Evolutionary conservation across 92 coral and sea anemone species (phyloP).

Genomic region (Palythoa grandiflora): DNA sequence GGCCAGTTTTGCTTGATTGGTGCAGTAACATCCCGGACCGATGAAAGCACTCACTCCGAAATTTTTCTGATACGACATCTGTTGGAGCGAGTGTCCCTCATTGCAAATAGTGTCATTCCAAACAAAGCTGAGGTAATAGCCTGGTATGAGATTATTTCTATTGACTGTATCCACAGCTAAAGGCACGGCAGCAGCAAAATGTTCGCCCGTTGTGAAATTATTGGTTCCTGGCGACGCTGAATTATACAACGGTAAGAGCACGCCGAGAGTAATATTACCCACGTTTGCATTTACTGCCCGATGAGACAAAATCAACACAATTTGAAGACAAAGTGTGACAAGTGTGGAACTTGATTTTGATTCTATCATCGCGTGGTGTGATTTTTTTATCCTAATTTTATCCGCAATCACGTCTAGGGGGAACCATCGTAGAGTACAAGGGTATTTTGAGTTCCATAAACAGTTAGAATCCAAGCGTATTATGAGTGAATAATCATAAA

Average conservation of each 20-base stretch:
- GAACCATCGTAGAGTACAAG: slow-evolving; percentile 4
- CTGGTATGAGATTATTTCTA: slow-evolving; percentile 51
- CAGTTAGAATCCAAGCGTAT: not conserved
- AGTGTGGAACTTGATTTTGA: not conserved
- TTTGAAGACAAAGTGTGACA: slow-evolving; percentile 30
- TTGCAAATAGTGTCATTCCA: slow-evolving; percentile 51
- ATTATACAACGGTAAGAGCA: slow-evolving; percentile 32
- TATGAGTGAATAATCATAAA: not conserved
- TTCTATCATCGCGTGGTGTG: slow-evolving; percentile 37
- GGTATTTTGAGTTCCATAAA: not conserved
- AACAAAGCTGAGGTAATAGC: slow-evolving; percentile 55
- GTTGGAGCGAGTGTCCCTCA: slow-evolving; percentile 54
- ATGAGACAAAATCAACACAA: slow-evolving; percentile 31
- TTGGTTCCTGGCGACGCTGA: not conserved
- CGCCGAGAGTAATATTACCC: slow-evolving; percentile 35
- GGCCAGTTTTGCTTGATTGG: slow-evolving; percentile 77
- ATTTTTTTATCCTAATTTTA: not conserved
- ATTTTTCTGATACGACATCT: slow-evolving; percentile 49
- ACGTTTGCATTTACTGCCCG: slow-evolving; percentile 19
- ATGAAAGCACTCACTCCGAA: slow-evolving; percentile 74
- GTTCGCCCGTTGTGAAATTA: slow-evolving; percentile 28
- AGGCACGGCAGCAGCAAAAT: slow-evolving; percentile 68
- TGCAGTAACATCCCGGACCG: slow-evolving; percentile 90
- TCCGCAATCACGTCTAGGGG: not conserved
- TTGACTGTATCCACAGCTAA: slow-evolving; percentile 71